These are phyloP conservation scores for Cynodonichthys magdalenae DNA, from an alignment of 2,797 vertebrate genomes.

Conservation along the genomic window DNA sequence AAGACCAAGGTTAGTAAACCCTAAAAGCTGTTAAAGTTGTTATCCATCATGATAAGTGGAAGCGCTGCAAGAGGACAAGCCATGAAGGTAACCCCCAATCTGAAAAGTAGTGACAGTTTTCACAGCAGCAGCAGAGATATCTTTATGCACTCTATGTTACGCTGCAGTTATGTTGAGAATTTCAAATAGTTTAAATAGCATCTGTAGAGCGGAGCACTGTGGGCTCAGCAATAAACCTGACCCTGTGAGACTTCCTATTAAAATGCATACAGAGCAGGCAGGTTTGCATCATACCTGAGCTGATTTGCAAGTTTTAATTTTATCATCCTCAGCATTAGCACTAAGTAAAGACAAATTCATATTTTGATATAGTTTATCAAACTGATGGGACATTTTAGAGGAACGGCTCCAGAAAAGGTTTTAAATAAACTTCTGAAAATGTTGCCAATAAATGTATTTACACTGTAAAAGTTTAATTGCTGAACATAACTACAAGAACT, in stretches of 20 bases:
- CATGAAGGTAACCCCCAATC: slow-evolving; percentile 15
- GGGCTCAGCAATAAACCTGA: background rate
- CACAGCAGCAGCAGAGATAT: slow-evolving; percentile 6
- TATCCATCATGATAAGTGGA: slow-evolving; percentile 31
- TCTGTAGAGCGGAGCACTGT: background rate
- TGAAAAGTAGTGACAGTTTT: slow-evolving; percentile 12
- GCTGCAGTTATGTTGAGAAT: slow-evolving; percentile 33
- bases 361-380: too few relatives aligned
- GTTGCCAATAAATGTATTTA: too few relatives aligned
- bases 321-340: too few relatives aligned
- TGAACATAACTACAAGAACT: too few relatives aligned
- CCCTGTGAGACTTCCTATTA: slow-evolving; percentile 6
- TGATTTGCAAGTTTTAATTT: too few relatives aligned
- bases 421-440: too few relatives aligned
- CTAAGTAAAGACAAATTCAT: too few relatives aligned
- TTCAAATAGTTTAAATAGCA: slow-evolving; percentile 17
- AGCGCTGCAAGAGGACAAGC: slow-evolving; percentile 26
- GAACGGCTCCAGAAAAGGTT: too few relatives aligned
- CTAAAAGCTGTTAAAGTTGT: slow-evolving; percentile 2
- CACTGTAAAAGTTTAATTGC: too few relatives aligned
- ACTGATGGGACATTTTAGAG: too few relatives aligned
- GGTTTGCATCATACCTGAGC: too few relatives aligned
- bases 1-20: slow-evolving; percentile 6
- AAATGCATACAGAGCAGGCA: background rate
- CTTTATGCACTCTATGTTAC: background rate